phyloP scores from a whole-genome alignment of 2,113 vertebrate genomes.

The Nothobranchius kuhntae region DNA sequence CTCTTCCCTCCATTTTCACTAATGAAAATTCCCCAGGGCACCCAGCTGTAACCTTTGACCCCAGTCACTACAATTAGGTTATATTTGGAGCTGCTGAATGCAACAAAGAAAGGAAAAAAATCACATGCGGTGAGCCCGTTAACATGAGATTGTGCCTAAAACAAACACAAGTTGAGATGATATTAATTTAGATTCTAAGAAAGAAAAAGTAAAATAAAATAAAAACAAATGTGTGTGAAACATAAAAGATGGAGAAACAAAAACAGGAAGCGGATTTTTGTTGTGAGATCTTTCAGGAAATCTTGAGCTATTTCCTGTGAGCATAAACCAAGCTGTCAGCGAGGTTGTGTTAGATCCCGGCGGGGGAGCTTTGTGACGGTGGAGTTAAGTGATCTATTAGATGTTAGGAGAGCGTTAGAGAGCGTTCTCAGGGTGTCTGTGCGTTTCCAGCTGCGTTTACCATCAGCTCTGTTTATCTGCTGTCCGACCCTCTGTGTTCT shows the following conservation, averaged over 20 bases:
- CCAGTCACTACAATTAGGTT: constrained; percentile 66
- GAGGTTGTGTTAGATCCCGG: constrained; percentile 17
- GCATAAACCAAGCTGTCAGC: neutral
- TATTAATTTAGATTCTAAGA: neutral
- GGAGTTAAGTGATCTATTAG: constrained; percentile 73
- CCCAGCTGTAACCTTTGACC: constrained; percentile 75
- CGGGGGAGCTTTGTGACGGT: constrained; percentile 37
- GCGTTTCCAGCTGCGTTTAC: constrained; percentile 70
- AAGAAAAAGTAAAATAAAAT: neutral
- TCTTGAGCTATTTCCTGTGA: constrained; percentile 13
- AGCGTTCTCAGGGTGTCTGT: constrained; percentile 63
- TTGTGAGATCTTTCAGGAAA: neutral
- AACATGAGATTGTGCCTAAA: constrained; percentile 2
- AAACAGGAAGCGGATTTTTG: neutral
- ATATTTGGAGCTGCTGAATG: constrained; percentile 52
- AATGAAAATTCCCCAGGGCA: constrained; percentile 62
- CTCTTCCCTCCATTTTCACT: constrained; percentile 62
- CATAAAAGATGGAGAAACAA: neutral
- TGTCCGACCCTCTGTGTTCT: constrained; percentile 44
- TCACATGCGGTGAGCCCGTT: constrained; percentile 2
- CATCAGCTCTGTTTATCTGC: constrained; percentile 69
- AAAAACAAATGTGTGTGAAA: neutral
- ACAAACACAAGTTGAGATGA: constrained; percentile 5
- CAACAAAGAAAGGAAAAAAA: constrained; percentile 11
- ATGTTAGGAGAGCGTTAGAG: constrained; percentile 67